Base-by-base conservation (phyloP, 2,113 vertebrate genomes). In the Leptobrachium ailaonicum region DNA sequence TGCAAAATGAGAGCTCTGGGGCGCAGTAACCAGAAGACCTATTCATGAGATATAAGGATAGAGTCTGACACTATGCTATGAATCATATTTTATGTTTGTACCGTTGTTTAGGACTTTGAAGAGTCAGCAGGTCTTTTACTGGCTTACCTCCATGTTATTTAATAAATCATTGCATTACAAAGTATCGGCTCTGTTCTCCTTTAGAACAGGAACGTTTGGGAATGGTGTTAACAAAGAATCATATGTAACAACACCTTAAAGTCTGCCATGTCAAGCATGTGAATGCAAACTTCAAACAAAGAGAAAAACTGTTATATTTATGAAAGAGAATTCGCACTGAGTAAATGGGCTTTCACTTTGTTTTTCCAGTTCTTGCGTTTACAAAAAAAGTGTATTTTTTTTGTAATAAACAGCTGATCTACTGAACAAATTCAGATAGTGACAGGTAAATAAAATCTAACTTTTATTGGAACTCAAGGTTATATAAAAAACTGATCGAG, bases 61-160 rank as follows among this genome's bases (percentile, higher is more conserved):
- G 67, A 11, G 41, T 60, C 63, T 73, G 71, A 74, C 66, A 75
- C 47, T 41, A 42, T 50, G 40, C 43, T 81, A 67, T 81, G 47
- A 81, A 74, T 75, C 79, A 81, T 81, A 74, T 75, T 73, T 74
- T 80, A 80, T 73, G 60, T 80, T 66, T 80, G 71, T 66, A 53
- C 77, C 73, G 77, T 67, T 80, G 78, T 73, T 66, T 80, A 73
- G 71, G 71, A 79, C 70, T 72, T 54, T 79, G 58, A 72, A 41
- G 70, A 79, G 77, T 71, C 77, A 72, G 58, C 77, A 79, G 77
- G 69, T 71, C 71, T 68, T 66, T 63, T 80, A 67, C 78, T 80
- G 71, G 71, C 71, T 73, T 60, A 41, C 20, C 5, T 60, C 62
- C 71, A 80, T 67, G 41, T 73, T 74, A 53, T 73, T 80, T 73